Percentiles rank a stretch among this genome's conserved stretches.
phyloP scores from a whole-genome alignment of 2,113 vertebrate species.

The Castor canadensis region DNA sequence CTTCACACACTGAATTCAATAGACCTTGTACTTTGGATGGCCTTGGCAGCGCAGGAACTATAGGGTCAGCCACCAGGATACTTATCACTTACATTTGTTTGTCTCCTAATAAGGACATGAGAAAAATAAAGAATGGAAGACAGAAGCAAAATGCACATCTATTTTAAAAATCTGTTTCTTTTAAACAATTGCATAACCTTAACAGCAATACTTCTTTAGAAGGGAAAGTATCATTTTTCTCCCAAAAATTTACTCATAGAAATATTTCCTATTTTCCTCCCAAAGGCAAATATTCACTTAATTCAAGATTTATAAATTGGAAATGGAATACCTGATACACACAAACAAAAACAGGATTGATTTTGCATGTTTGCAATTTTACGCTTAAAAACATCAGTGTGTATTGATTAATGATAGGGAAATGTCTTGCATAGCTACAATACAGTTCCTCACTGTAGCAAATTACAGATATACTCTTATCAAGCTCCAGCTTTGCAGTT shows the following conservation, averaged over 20 bases:
- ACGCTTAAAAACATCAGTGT: not conserved
- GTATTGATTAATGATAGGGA: not conserved
- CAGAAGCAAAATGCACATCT: fast-evolving
- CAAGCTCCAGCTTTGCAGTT: not conserved
- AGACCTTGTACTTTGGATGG: fast-evolving
- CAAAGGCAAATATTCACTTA: not conserved
- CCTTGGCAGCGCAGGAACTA: fast-evolving
- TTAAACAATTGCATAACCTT: not conserved
- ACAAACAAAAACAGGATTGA: not conserved
- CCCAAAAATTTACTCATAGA: not conserved
- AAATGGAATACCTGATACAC: not conserved
- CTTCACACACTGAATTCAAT: fast-evolving
- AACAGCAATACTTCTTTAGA: not conserved
- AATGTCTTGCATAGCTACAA: not conserved
- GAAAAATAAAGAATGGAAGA: not conserved
- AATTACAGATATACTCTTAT: fast-evolving
- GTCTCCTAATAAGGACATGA: too few relatives aligned
- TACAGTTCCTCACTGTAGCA: too few relatives aligned
- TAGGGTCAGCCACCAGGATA: fast-evolving
- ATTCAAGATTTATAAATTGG: not conserved
- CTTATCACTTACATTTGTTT: fast-evolving
- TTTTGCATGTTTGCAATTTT: not conserved
- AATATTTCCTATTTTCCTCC: not conserved
- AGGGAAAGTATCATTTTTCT: not conserved
- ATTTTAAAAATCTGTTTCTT: not conserved